These are phyloP conservation scores for Odontophorus gujanensis DNA, from an alignment of 2,113 vertebrate species.

Conservation along the genomic window DNA sequence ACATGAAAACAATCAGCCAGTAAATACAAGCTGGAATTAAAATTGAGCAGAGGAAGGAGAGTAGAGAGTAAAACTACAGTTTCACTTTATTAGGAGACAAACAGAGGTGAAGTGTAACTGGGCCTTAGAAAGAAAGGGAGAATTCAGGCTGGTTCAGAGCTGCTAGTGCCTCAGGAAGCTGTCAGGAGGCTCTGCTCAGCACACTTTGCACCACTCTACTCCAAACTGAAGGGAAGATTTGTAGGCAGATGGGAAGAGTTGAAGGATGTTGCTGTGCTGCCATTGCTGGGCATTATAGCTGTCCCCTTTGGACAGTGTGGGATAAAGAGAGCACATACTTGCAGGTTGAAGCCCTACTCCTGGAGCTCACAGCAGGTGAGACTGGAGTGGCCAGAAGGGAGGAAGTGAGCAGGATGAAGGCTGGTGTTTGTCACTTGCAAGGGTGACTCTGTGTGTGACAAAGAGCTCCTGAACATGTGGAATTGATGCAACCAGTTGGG, in stretches of 20 bases:
- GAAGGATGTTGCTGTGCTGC: not conserved
- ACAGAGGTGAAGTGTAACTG: not conserved
- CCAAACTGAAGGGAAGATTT: not conserved
- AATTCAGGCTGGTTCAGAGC: not conserved
- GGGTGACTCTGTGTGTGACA: not conserved
- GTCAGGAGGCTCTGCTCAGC: not conserved
- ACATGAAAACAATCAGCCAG: not conserved
- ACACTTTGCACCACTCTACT: rapidly evolving
- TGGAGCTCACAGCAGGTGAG: not conserved
- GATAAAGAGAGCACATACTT: not conserved
- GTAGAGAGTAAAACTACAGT: not conserved
- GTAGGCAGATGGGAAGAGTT: not conserved
- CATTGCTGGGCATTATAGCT: not conserved
- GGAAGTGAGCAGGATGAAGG: not conserved
- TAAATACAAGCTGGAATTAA: not conserved
- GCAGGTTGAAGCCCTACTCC: not conserved
- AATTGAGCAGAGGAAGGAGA: not conserved
- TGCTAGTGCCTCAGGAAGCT: not conserved
- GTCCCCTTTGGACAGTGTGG: not conserved
- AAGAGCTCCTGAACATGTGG: not conserved
- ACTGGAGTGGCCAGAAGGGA: not conserved
- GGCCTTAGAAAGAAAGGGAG: not conserved
- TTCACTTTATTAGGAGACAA: conserved; percentile 5
- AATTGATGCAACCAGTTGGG: not conserved
- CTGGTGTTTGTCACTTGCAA: not conserved